Conservation (phyloP, 2,797 vertebrate species). For the Arctocebus calabarensis region DNA sequence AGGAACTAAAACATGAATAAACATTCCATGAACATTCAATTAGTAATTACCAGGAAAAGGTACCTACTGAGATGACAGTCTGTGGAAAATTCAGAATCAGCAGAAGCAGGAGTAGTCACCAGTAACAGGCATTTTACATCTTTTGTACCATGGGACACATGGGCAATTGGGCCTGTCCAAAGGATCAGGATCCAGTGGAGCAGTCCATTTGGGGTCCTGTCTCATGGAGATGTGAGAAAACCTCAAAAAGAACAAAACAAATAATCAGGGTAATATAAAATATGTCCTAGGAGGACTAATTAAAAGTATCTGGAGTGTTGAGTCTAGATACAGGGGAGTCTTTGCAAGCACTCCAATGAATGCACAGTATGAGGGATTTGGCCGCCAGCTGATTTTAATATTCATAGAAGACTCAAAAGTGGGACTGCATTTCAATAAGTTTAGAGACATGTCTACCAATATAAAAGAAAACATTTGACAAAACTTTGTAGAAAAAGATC, state of each 20-base stretch:
- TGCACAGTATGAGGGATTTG: background rate
- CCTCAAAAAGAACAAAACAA: background rate
- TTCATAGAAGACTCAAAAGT: background rate
- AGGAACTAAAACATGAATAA: background rate
- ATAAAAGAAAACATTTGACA: background rate
- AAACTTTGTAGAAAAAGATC: background rate
- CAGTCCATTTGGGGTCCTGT: background rate
- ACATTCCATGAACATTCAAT: background rate
- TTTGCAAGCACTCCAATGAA: background rate
- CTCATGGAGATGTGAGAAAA: background rate
- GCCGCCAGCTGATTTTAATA: background rate
- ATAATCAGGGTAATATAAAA: background rate
- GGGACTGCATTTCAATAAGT: background rate
- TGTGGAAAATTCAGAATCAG: background rate
- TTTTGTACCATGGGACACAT: background rate
- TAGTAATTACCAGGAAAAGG: background rate
- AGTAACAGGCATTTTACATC: background rate
- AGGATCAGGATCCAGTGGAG: background rate
- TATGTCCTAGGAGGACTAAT: background rate
- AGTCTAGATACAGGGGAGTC: background rate
- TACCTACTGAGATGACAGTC: background rate
- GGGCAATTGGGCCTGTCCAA: background rate
- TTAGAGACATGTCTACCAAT: background rate
- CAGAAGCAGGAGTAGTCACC: background rate
- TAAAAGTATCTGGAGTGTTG: background rate